Percentiles rank a stretch among this genome's conserved stretches.
phyloP scores from a whole-genome alignment of 2,888 invertebrate species.

The Enoplolaimus lenunculus region DNA sequence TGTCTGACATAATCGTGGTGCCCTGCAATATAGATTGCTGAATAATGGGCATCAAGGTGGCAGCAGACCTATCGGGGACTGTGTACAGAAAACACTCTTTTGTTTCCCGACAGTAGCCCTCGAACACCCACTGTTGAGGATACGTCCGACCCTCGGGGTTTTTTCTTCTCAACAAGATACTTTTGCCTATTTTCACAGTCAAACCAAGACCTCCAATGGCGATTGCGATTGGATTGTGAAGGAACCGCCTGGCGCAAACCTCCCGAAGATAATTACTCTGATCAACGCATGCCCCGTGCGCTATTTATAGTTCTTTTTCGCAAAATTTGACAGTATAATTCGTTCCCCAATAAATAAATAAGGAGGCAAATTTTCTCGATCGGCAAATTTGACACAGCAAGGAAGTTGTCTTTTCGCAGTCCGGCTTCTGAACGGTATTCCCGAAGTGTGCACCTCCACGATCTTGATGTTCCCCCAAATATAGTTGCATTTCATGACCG shows the following conservation, averaged over 20 bases:
- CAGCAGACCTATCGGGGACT: conserved; percentile 20
- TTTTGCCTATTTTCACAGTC: conserved; percentile 12
- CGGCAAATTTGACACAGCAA: conserved; percentile 5
- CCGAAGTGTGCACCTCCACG: conserved; percentile 12
- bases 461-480: conserved; percentile 9
- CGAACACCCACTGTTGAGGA: conserved; percentile 25
- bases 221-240: conserved; percentile 13
- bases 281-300: neutral
- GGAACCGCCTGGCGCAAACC: conserved; percentile 14
- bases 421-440: conserved; percentile 1
- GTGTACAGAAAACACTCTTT: conserved; percentile 22
- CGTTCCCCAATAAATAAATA: conserved; percentile 18
- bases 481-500: conserved; percentile 10
- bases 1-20: conserved; percentile 24
- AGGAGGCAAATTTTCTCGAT: conserved; percentile 14
- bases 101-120: conserved; percentile 22
- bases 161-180: conserved; percentile 17
- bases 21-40: conserved; percentile 26
- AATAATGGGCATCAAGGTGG: conserved; percentile 26
- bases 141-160: conserved; percentile 21
- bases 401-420: conserved; percentile 11
- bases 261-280: conserved; percentile 3
- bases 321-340: conserved; percentile 15
- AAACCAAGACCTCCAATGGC: conserved; percentile 2
- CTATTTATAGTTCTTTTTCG: conserved; percentile 9